These are phyloP conservation scores for Eriocheir sinensis DNA, from an alignment of 1,140 invertebrate species.

Conservation along the genomic window DNA sequence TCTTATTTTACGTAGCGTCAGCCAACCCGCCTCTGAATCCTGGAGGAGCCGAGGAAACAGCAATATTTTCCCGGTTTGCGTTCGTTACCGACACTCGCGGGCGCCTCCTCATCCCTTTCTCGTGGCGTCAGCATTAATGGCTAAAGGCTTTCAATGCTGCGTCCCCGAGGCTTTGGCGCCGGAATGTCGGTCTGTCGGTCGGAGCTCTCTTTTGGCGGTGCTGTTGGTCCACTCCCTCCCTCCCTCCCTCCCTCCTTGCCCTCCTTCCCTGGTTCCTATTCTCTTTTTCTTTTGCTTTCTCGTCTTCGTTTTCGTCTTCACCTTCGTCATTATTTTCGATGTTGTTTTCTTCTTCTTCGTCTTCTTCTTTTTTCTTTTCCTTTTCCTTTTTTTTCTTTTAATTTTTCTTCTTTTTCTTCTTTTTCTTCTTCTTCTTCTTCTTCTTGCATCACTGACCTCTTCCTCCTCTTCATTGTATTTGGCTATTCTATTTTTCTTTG, in stretches of 20 bases:
- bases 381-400: neutral
- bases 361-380: too few species aligned
- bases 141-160: neutral
- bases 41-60: neutral
- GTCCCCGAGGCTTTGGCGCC: neutral
- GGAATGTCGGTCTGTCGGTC: neutral
- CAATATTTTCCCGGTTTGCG: neutral
- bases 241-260: neutral
- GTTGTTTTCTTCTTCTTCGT: too few species aligned
- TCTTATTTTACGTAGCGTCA: too few species aligned
- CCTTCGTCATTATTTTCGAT: neutral
- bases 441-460: too few species aligned
- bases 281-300: too few species aligned
- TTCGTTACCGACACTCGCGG: neutral
- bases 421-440: neutral
- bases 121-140: slow-evolving; percentile 2
- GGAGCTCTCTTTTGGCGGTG: too few species aligned
- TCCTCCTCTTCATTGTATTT: too few species aligned
- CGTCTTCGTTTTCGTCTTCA: neutral
- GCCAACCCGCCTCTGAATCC: too few species aligned
- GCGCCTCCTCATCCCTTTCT: neutral
- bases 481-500: too few species aligned
- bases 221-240: neutral
- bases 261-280: too few species aligned
- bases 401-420: neutral